Evolutionary conservation across 2,888 invertebrate genomes (phyloP).

Genomic region (Nowickia ferox): DNA sequence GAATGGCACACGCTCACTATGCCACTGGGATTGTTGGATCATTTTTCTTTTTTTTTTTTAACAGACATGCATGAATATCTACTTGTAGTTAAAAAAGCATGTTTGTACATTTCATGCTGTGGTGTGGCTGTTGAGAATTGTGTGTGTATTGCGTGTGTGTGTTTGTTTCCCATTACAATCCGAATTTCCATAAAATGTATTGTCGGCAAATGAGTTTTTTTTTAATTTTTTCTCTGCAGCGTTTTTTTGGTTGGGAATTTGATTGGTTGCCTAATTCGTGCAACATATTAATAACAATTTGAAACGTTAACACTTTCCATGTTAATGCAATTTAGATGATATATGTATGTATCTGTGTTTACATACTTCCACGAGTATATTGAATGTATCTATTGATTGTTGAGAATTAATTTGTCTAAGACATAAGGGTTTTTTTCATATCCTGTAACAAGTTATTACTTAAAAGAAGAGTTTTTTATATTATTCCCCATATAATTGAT

Average conservation of each 20-base stretch:
- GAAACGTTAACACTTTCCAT: slow-evolving; percentile 62
- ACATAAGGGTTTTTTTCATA: background rate
- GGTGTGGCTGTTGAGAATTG: slow-evolving; percentile 1
- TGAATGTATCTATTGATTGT: background rate
- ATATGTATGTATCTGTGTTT: slow-evolving; percentile 33
- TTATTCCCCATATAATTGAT: no score
- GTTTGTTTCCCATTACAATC: slow-evolving; percentile 46
- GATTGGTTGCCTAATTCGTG: slow-evolving; percentile 60
- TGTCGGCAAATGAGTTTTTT: slow-evolving; percentile 48
- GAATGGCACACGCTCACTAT: slow-evolving; percentile 82
- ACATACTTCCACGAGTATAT: no score
- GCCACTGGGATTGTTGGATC: slow-evolving; percentile 78
- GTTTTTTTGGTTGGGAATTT: slow-evolving; percentile 34
- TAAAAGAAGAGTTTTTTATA: no score
- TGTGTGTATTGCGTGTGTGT: background rate
- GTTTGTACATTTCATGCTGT: background rate
- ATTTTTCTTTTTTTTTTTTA: slow-evolving; percentile 58
- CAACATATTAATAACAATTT: slow-evolving; percentile 59
- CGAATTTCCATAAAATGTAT: slow-evolving; percentile 66
- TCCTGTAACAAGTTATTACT: background rate
- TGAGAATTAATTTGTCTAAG: background rate
- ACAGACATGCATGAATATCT: background rate
- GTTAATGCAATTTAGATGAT: slow-evolving; percentile 62
- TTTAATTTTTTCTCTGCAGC: slow-evolving; percentile 21
- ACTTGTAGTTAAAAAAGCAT: background rate